Percentiles rank a stretch among this genome's conserved stretches.
These are phyloP conservation scores for Mylabris sibirica DNA, from an alignment of 2,888 invertebrate genomes.

Conservation along the genomic window DNA sequence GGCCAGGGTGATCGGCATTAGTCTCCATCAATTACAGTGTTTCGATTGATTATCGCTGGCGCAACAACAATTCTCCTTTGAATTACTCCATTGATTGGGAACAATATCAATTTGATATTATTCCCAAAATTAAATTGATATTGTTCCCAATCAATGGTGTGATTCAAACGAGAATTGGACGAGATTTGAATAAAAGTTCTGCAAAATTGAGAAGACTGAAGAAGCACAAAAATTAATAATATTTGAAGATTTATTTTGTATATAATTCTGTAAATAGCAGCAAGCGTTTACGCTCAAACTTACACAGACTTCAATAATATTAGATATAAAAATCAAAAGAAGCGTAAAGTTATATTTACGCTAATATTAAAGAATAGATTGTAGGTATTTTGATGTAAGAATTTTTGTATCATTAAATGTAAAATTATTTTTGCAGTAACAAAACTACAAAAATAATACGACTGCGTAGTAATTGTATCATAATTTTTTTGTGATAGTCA, in stretches of 20 bases:
- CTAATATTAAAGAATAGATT: conserved; percentile 24
- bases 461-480: conserved; percentile 12
- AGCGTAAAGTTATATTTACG: conserved; percentile 50
- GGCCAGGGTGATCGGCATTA: conserved; percentile 96
- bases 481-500: conserved; percentile 33
- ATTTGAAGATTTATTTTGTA: conserved; percentile 8
- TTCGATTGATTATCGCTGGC: conserved; percentile 88
- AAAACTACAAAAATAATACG: conserved; percentile 13
- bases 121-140: conserved; percentile 96
- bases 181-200: conserved; percentile 75
- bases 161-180: conserved; percentile 55
- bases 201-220: conserved; percentile 73
- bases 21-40: too few relatives aligned
- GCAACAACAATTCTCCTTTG: conserved; percentile 78
- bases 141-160: conserved; percentile 84
- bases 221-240: too few relatives aligned
- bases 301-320: neutral
- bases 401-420: neutral
- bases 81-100: conserved; percentile 78
- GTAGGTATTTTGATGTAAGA: conserved; percentile 16
- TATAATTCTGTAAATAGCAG: conserved; percentile 18
- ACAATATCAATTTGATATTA: conserved; percentile 92
- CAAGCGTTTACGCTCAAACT: conserved; percentile 31
- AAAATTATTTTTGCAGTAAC: conserved; percentile 6
- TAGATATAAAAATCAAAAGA: conserved; percentile 21